These are phyloP conservation scores for Corythucha ciliata DNA, from an alignment of 2,888 invertebrate species.

Conservation along the genomic window DNA sequence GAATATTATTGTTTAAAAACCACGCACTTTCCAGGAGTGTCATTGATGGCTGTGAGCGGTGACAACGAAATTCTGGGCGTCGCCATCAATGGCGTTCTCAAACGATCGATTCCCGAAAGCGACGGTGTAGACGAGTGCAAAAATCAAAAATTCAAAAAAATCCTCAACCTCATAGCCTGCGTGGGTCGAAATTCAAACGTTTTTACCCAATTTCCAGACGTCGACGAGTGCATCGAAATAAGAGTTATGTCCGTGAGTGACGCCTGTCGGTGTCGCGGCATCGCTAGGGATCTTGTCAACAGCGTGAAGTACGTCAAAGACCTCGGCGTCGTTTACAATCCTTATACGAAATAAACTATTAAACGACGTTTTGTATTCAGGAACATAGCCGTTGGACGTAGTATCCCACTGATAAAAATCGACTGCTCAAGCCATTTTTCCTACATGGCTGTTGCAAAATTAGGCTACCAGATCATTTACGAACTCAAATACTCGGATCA, in stretches of 20 bases:
- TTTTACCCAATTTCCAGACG: constrained; percentile 49
- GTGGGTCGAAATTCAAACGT: constrained; percentile 50
- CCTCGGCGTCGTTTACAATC: too few relatives aligned
- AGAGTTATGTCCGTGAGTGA: constrained; percentile 59
- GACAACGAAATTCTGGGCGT: constrained; percentile 51
- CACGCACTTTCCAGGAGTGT: constrained; percentile 41
- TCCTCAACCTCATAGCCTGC: constrained; percentile 50
- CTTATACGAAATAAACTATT: too few relatives aligned
- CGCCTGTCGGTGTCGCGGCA: constrained; percentile 55
- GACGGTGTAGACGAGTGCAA: constrained; percentile 48
- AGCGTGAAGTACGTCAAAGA: constrained; percentile 55
- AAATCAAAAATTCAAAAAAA: constrained; percentile 56
- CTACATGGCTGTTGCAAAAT: constrained; percentile 58
- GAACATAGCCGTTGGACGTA: constrained; percentile 46
- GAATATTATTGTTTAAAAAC: too few relatives aligned
- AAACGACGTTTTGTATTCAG: too few relatives aligned
- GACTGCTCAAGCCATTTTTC: constrained; percentile 70
- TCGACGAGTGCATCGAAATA: constrained; percentile 50
- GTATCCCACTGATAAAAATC: constrained; percentile 53
- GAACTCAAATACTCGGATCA: constrained; percentile 56
- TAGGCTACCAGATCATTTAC: constrained; percentile 61
- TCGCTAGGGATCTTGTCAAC: constrained; percentile 55
- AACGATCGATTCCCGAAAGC: constrained; percentile 39
- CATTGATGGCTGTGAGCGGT: constrained; percentile 53
- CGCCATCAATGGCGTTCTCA: constrained; percentile 46